A percentile compares a stretch with the other conserved stretches of the same genome.
phyloP scores from a whole-genome alignment of 2,888 invertebrate species.

The Ormyrus pomaceus region DNA sequence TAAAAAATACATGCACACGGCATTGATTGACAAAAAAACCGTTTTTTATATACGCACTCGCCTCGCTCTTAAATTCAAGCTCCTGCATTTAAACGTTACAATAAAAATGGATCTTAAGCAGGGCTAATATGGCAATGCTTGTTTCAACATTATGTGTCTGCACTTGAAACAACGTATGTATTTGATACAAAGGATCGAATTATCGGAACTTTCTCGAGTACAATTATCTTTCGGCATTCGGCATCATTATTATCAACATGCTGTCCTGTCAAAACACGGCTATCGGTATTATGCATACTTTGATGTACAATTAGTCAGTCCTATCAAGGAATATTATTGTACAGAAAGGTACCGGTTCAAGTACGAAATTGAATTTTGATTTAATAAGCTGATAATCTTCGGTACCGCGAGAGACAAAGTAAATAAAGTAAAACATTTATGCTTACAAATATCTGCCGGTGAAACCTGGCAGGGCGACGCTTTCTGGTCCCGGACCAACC shows the following conservation, averaged over 20 bases:
- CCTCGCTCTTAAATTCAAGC: constrained; percentile 14
- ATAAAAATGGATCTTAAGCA: constrained; percentile 9
- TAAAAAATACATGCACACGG: constrained; percentile 35
- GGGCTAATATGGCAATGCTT: constrained; percentile 27
- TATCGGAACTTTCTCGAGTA: constrained; percentile 23
- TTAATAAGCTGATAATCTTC: too few relatives aligned
- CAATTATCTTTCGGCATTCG: constrained; percentile 8
- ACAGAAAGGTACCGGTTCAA: constrained; percentile 1
- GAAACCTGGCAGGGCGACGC: constrained; percentile 81
- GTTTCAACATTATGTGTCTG: background rate
- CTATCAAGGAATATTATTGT: constrained; percentile 14
- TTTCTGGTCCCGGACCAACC: constrained; percentile 75
- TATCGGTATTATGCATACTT: constrained; percentile 4
- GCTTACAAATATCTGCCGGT: constrained; percentile 80
- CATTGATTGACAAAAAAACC: constrained; percentile 1
- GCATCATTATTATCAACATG: constrained; percentile 7
- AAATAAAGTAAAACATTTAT: constrained; percentile 15
- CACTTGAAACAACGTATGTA: constrained; percentile 9
- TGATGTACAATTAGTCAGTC: constrained; percentile 22
- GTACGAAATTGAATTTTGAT: background rate
- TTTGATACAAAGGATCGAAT: constrained; percentile 5
- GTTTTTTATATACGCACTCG: background rate
- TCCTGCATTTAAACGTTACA: constrained; percentile 3
- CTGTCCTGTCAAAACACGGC: background rate
- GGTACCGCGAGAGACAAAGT: too few relatives aligned